Evolutionary conservation across 1,140 invertebrate genomes (phyloP), one percentile per base, ranked within the genome.

Genomic region (Drosophila kurseongensis): DNA sequence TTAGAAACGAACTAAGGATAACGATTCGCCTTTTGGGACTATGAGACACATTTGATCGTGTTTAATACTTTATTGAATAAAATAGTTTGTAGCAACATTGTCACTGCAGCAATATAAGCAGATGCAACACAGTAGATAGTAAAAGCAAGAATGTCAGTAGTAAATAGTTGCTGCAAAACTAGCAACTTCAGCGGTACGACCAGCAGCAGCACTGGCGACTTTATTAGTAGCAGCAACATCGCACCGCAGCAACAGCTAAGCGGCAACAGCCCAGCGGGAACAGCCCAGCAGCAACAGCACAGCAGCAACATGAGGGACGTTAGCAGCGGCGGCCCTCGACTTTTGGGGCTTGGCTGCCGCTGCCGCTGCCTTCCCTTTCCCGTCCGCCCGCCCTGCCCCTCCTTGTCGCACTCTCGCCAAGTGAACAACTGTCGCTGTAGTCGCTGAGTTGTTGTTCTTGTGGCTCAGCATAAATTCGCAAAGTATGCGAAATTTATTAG

Each of bases 401-500:
- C 47, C 41, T 23, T 23, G 13, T 75, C 66, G 44, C 3, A 27
- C 51, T 62, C 50, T 54, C 58, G 48, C 50, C 14, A 58, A 71
- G 48, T 71, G 74, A 78, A 67, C 82, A 86, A 81, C 82, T 88
- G 83, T 82, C 79, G 83, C 55, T 78, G 63, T 40, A 52, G 61
- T 42, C 68, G 52, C 14, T 62, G 74, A 12, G n/a, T 71, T 81
- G 78, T 61, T 82, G 71, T 68, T 75, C 61, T 48, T 89, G 65
- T 29, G 68, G 71, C 83, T 89, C 80, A 88, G 84, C 84, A 88
- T 88, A 88, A 88, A 88, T 88, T 88, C 84, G 84, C 84, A 80
- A 88, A 88, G 84, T 88, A 88, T 88, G 84, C 84, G 84, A 88
- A 88, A 88, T 88, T 88, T 88, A 88, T 88, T 88, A 88, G 85